A percentile compares a stretch with the other conserved stretches of the same genome.
Evolutionary conservation across 1,140 invertebrate genomes (phyloP).

Genomic region (Lethrus apterus): DNA sequence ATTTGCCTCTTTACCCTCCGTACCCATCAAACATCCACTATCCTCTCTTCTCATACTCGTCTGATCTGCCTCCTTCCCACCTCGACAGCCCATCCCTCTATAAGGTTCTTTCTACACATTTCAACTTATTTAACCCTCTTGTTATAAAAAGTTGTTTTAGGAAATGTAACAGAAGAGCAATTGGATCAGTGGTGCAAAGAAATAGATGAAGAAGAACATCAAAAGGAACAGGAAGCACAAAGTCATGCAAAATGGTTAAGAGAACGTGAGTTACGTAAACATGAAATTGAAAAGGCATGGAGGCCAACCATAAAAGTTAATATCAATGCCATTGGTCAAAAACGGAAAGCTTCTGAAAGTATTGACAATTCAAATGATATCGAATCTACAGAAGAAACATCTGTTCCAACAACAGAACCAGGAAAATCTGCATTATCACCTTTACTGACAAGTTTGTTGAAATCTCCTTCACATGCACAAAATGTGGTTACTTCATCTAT

Average conservation of each 20-base stretch:
- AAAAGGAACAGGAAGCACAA: conserved; percentile 57
- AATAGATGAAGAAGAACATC: conserved; percentile 64
- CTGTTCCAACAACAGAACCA: conserved; percentile 21
- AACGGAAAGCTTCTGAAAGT: conserved; percentile 37
- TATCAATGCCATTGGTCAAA: conserved; percentile 23
- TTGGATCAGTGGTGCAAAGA: conserved; percentile 63
- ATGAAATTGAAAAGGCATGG: conserved; percentile 51
- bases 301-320: conserved; percentile 35
- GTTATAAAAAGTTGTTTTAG: no score
- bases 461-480: conserved; percentile 55
- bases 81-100: no score
- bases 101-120: no score
- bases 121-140: no score
- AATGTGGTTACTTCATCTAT: conserved; percentile 41
- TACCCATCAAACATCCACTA: no score
- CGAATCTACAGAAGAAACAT: conserved; percentile 34
- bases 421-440: conserved; percentile 52
- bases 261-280: conserved; percentile 59
- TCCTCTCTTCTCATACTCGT: no score
- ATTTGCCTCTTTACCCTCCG: no score
- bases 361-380: conserved; percentile 34
- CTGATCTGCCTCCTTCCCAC: no score
- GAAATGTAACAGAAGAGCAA: conserved; percentile 55
- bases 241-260: conserved; percentile 58
- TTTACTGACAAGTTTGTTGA: conserved; percentile 71